Conservation (phyloP, 2,797 vertebrate species). For the Lagocephalus sceleratus region DNA sequence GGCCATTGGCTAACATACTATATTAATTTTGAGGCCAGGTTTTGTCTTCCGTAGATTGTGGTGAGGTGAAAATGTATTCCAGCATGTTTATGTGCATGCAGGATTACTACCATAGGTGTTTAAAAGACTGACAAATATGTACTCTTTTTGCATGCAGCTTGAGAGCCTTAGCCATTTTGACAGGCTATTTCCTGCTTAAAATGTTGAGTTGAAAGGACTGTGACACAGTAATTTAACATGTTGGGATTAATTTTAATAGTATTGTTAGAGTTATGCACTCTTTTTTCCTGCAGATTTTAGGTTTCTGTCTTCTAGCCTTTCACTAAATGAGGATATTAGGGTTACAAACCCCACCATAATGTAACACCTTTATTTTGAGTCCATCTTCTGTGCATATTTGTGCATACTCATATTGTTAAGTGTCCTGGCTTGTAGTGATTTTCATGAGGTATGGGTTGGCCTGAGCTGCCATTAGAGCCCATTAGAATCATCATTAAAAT, state of each 20-base stretch:
- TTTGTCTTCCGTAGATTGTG: slow-evolving; percentile 24
- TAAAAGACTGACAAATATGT: too few species aligned
- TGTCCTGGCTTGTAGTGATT: slow-evolving; percentile 40
- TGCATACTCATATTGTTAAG: slow-evolving; percentile 26
- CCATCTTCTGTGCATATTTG: slow-evolving; percentile 8
- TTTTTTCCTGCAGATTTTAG: slow-evolving; percentile 5
- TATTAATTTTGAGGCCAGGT: too few species aligned
- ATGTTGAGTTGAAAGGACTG: background rate
- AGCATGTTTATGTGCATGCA: slow-evolving; percentile 14
- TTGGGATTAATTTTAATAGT: too few species aligned
- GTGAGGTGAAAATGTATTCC: slow-evolving; percentile 1
- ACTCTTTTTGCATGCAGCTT: too few species aligned
- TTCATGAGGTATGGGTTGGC: slow-evolving; percentile 73
- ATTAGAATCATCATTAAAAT: slow-evolving; percentile 83
- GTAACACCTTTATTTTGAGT: slow-evolving; percentile 11
- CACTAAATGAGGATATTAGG: slow-evolving; percentile 11
- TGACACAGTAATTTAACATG: background rate
- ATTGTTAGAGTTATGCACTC: too few species aligned
- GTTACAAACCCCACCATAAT: slow-evolving; percentile 4
- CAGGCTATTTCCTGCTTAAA: slow-evolving; percentile 4
- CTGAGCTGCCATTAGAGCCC: slow-evolving; percentile 72
- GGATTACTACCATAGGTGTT: slow-evolving; percentile 13
- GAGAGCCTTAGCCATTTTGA: too few species aligned
- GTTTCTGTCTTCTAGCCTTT: background rate
- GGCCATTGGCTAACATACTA: slow-evolving; percentile 11